These are phyloP conservation scores for Leptodactylus fallax DNA, from an alignment of 2,797 vertebrate genomes.

Conservation along the genomic window DNA sequence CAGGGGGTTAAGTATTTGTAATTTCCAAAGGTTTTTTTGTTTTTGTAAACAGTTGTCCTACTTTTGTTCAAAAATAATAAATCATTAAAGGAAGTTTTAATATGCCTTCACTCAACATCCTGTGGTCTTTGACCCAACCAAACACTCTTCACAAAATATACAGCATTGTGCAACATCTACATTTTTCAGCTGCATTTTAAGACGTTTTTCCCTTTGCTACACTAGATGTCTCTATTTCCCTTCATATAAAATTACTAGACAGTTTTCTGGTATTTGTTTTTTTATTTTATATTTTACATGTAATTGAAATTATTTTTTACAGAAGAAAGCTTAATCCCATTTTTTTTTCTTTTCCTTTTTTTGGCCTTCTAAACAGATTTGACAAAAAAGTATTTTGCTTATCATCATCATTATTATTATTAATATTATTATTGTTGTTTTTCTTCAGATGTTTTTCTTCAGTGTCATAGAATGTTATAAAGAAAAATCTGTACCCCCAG, in stretches of 20 bases:
- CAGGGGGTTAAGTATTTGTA: background rate
- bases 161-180: background rate
- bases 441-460: background rate
- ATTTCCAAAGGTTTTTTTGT: background rate
- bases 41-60: background rate
- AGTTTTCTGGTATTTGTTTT: background rate
- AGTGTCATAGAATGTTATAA: too few relatives aligned
- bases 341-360: background rate
- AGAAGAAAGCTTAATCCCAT: constrained; percentile 18
- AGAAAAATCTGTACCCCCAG: too few relatives aligned
- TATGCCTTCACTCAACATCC: background rate
- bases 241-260: constrained; percentile 17
- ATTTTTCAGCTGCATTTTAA: background rate
- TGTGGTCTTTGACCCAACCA: background rate
- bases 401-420: background rate
- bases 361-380: background rate
- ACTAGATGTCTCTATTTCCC: constrained; percentile 73
- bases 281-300: background rate
- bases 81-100: background rate
- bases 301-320: constrained; percentile 30
- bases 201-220: constrained; percentile 31
- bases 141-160: background rate
- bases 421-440: background rate
- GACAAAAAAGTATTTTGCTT: background rate
- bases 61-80: background rate